Percentiles rank a stretch among this genome's conserved stretches.
These are phyloP conservation scores for Onychomys arenicola DNA, from an alignment of 2,797 vertebrate species.

Conservation along the genomic window DNA sequence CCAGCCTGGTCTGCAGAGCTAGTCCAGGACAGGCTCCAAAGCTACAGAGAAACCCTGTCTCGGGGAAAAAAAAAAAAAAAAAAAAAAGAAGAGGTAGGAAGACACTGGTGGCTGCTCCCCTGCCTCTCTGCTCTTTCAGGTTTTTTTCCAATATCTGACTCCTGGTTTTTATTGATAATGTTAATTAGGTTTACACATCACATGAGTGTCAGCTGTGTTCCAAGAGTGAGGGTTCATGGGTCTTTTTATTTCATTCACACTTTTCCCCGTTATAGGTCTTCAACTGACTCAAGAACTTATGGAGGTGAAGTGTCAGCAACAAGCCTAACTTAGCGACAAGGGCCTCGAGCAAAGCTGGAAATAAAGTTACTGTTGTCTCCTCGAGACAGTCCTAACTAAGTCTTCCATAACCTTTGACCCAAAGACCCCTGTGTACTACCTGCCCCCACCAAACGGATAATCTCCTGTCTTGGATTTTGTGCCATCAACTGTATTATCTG, in stretches of 20 bases:
- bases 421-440: neutral
- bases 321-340: slow-evolving; percentile 35
- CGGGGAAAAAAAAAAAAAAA: no score
- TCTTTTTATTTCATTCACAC: slow-evolving; percentile 37
- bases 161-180: no score
- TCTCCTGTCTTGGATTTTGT: neutral
- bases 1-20: no score
- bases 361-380: slow-evolving; percentile 53
- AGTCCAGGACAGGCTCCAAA: no score
- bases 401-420: slow-evolving; percentile 67
- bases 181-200: no score
- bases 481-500: neutral
- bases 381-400: slow-evolving; percentile 31
- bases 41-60: no score
- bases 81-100: no score
- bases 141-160: no score
- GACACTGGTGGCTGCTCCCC: no score
- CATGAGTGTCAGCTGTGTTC: slow-evolving; percentile 9
- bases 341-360: slow-evolving; percentile 51
- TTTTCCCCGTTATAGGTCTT: slow-evolving; percentile 13
- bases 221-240: slow-evolving; percentile 20
- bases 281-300: slow-evolving; percentile 35
- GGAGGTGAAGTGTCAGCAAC: slow-evolving; percentile 54
- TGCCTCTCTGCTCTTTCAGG: no score
- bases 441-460: neutral